Conservation (phyloP, 1,140 invertebrate species). For the Cryptotermes secundus region DNA sequence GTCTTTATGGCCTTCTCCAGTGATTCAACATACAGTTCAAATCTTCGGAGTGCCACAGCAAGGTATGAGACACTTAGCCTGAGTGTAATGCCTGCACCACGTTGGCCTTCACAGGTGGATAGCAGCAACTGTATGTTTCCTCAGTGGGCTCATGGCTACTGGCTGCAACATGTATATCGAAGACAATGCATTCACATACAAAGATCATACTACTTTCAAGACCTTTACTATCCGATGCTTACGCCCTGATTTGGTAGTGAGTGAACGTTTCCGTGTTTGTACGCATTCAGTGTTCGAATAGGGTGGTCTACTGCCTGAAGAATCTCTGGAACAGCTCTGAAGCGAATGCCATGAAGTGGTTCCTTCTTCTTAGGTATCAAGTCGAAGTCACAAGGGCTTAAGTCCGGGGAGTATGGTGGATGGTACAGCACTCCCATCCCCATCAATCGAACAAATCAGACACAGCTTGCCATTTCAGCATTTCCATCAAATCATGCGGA, state of each 20-base stretch:
- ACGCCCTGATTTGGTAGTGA: constrained; percentile 47
- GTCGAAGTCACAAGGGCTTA: no score
- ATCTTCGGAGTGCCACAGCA: constrained; percentile 57
- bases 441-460: no score
- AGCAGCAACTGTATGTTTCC: constrained; percentile 56
- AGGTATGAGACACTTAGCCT: constrained; percentile 63
- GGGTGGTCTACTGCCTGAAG: no score
- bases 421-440: no score
- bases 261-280: constrained; percentile 53
- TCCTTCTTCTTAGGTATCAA: no score
- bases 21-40: constrained; percentile 64
- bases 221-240: constrained; percentile 64
- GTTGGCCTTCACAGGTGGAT: constrained; percentile 46
- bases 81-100: constrained; percentile 44
- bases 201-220: constrained; percentile 63
- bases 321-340: no score
- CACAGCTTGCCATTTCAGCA: no score
- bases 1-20: constrained; percentile 65
- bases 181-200: constrained; percentile 61
- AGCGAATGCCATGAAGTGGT: no score
- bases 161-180: constrained; percentile 64
- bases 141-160: constrained; percentile 64
- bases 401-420: no score
- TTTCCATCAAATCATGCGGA: no score
- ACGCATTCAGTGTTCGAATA: constrained; percentile 59